Percentiles rank a stretch among this genome's conserved stretches.
These are phyloP conservation scores for Thymelicus lineola DNA, from an alignment of 2,888 invertebrate genomes.

Conservation along the genomic window DNA sequence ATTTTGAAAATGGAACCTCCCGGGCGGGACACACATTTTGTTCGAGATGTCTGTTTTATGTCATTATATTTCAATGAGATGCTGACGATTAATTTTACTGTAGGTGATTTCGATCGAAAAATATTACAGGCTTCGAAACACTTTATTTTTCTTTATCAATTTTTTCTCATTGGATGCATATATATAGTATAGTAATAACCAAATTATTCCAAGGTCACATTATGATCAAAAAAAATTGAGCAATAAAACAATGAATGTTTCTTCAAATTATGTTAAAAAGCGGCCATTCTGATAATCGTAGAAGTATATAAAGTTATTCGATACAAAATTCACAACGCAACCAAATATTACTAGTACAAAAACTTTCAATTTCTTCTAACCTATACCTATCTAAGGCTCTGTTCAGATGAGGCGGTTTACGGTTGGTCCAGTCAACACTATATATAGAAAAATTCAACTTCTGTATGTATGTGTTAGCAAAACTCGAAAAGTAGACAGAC, in stretches of 20 bases:
- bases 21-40: too few species aligned
- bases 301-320: background rate
- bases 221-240: background rate
- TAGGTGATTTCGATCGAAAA: too few species aligned
- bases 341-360: conserved; percentile 8
- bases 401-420: background rate
- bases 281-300: background rate
- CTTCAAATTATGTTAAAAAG: background rate
- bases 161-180: too few species aligned
- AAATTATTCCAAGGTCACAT: background rate
- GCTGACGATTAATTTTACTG: too few species aligned
- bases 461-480: too few species aligned
- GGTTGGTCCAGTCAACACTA: background rate
- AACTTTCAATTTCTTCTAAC: conserved; percentile 1
- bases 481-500: too few species aligned
- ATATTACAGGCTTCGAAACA: too few species aligned
- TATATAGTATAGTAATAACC: background rate
- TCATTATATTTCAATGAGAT: too few species aligned
- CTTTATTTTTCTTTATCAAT: too few species aligned
- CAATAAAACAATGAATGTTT: conserved; percentile 1
- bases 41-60: too few species aligned
- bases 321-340: conserved; percentile 7
- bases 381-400: conserved; percentile 10
- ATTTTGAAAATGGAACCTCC: too few species aligned
- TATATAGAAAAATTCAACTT: too few species aligned